Evolutionary conservation across 1,140 invertebrate species (phyloP), one percentile per base, ranked within the genome.

Genomic region (Leptoteleia sp.): DNA sequence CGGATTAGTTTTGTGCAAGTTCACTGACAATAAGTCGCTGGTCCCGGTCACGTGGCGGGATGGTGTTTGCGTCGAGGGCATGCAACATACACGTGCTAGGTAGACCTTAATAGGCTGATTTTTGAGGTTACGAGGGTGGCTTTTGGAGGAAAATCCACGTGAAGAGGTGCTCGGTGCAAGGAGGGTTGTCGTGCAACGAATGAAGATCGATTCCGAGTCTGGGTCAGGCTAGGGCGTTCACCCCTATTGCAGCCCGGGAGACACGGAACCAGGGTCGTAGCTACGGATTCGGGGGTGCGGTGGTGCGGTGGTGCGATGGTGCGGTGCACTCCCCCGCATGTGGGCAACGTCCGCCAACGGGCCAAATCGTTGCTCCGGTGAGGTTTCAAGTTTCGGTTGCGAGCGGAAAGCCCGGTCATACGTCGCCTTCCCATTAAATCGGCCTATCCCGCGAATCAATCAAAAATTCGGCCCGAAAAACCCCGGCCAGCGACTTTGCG

Each of bases 161-260:
- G 57, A 72, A 76, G 82, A 78, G 80, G 65, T 67, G 52, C 42
- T 48, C 50, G 61, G 54, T 57, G 55, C 29, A 19, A 22, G 54
- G 68, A 43, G 71, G 68, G 78, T n/a, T 76, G 48, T 52, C 81
- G 83, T 85, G 85, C 86, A 88, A 84, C 85, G 86, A 86, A 87
- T 87, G 81, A 82, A 85, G 83, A 88, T 88, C 87, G 87, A 88
- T 88, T 87, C 84, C 75, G 87, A 88, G 87, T 88, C 86, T 88
- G 87, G 87, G 87, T 88, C 87, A 88, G 83, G 76, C 80, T 78
- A 84, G 87, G 85, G 84, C 87, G 85, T 88, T 88, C 85, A 87
- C 84, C 87, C 85, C 82, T 73, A 81, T 81, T 88, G 87, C 87
- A 88, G 87, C 87, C 87, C 87, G 87, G 87, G 87, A 88, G 86